Conservation (phyloP, 2,888 invertebrate species). For the Cheilosia vernalis region DNA sequence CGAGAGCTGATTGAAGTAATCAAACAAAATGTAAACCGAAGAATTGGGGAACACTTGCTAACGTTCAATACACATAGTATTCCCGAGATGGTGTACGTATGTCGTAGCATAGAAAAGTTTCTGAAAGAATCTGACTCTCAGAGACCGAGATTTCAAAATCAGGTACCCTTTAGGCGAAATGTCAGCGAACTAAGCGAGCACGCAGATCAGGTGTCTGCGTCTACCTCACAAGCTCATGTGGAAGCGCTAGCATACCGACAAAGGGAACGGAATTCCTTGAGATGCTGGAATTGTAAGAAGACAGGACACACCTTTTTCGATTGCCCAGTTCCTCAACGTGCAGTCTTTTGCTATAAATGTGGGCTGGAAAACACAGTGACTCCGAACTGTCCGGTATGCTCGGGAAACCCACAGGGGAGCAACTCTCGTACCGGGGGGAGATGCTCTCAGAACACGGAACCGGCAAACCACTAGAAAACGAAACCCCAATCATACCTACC, state of each 20-base stretch:
- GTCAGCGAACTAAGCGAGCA: not conserved
- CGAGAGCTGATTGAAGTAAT: not conserved
- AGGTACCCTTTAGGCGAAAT: not conserved
- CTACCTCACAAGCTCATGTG: too few relatives aligned
- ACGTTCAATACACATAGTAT: not conserved
- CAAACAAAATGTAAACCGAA: not conserved
- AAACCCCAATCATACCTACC: not conserved
- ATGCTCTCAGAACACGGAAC: constrained; percentile 3
- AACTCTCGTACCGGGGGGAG: constrained; percentile 14
- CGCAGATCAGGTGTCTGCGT: not conserved
- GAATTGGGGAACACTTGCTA: not conserved
- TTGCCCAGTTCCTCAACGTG: not conserved
- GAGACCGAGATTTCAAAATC: too few relatives aligned
- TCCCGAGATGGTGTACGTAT: not conserved
- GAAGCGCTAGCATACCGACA: not conserved
- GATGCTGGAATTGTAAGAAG: constrained; percentile 12
- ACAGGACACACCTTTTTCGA: not conserved
- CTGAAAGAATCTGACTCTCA: not conserved
- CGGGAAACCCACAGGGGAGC: constrained; percentile 20
- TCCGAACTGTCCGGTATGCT: not conserved
- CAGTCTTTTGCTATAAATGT: constrained; percentile 17
- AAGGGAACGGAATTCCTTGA: not conserved
- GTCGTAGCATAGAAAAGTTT: not conserved
- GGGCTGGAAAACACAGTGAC: constrained; percentile 7
- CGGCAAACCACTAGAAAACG: not conserved